Evolutionary conservation across 2,113 vertebrate species (phyloP), one percentile per base, ranked within the genome.

Genomic region (Uropsilus gracilis): DNA sequence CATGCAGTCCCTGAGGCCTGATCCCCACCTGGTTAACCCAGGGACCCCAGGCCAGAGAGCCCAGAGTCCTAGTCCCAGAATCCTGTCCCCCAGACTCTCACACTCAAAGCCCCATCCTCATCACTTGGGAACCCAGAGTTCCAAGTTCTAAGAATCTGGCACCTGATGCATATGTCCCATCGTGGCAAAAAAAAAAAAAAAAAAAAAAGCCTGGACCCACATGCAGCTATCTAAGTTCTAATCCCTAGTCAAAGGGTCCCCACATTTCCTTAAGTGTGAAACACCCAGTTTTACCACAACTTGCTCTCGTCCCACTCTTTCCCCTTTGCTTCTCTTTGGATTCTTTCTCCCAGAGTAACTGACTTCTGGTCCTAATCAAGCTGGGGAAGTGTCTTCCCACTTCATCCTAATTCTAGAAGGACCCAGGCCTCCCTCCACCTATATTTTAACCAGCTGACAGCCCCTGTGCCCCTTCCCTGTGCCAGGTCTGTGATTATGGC

Each of bases 61-160:
- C 32, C 1, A 20, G 16, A 20, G 7, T 16, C 5, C 9, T 8
- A 10, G 22, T 37, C 32, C 28, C 11, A 30, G 24, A 3, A 2
- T 20, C 24, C 30, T 18, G 18, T 68, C 69, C n/a, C 86, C 66
- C 50, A 48, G 84, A 61, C 22, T 30, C 55, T 57, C 48, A 69
- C 81, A 61, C 6, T 53, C 26, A 32, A 61, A 48, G 0, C 24
- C 2, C 3, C 18, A 0, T 20, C 3, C 17, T 28, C 18, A 24
- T 22, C 44, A 73, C 12, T 50, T 76, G 14, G 66, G 53, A 53
- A 3, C 32, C n/a, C 68, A 61, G 48, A 86, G 12, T n/a, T 50
- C 53, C 66, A 32, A 16, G 34, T 32, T 73, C 81, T 64, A 64
- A 50, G 57, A 89, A 68, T 28, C 63, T 5, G 30, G 7, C 42